A percentile compares a stretch with the other conserved stretches of the same genome.
Conservation (phyloP, 2,113 vertebrate species). For the Fulmarus glacialis region DNA sequence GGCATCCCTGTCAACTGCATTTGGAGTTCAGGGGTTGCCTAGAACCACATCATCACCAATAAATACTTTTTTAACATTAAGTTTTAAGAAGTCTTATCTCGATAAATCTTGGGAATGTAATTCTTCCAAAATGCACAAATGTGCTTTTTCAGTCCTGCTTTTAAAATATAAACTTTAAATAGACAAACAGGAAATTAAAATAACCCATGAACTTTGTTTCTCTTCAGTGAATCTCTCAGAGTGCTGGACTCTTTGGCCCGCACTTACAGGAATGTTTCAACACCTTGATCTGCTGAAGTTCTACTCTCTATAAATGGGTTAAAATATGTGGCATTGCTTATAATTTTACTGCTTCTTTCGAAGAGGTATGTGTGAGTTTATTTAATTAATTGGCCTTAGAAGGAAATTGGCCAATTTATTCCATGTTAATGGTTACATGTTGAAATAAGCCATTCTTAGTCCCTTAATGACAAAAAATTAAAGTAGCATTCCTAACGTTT, state of each 20-base stretch:
- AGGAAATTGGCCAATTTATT: not conserved
- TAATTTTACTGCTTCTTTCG: not conserved
- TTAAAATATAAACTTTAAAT: not conserved
- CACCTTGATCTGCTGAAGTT: not conserved
- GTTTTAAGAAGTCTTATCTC: not conserved
- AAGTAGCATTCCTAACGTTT: not conserved
- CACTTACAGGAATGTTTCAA: not conserved
- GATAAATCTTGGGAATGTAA: not conserved
- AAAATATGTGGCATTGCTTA: not conserved
- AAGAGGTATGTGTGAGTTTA: not conserved
- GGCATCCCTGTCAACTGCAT: not conserved
- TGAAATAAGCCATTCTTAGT: not conserved
- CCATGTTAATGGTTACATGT: not conserved
- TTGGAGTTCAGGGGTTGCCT: not conserved
- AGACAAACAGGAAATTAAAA: slow-evolving; percentile 2
- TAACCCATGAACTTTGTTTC: not conserved
- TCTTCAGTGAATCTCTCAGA: not conserved
- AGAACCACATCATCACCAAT: not conserved
- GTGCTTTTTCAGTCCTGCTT: not conserved
- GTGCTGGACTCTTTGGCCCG: not conserved
- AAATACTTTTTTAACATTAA: not conserved
- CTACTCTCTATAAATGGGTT: not conserved
- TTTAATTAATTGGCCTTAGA: not conserved
- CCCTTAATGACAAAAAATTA: not conserved
- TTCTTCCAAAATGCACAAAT: not conserved